These are phyloP conservation scores for Microtus oregoni DNA, from an alignment of 2,113 vertebrate species.

Conservation along the genomic window DNA sequence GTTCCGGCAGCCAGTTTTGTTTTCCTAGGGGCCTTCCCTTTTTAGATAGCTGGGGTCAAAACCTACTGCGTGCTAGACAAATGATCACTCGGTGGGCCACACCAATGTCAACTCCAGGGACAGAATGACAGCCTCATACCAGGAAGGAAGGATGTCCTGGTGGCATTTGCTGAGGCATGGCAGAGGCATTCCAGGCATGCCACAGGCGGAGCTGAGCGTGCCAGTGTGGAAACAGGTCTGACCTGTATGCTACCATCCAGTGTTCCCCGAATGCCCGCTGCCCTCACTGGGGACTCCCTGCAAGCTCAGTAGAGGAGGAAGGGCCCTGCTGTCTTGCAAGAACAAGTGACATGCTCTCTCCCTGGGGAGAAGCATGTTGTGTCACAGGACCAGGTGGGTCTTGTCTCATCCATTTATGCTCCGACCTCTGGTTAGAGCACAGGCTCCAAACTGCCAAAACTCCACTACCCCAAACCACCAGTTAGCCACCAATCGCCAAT, in stretches of 20 bases:
- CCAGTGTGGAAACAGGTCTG: background rate
- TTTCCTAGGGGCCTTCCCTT: background rate
- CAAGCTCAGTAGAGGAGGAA: background rate
- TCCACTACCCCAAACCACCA: fast-evolving
- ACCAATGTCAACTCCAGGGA: too few species aligned
- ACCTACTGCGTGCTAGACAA: background rate
- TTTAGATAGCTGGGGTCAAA: background rate
- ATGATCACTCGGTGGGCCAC: background rate
- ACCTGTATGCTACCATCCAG: fast-evolving
- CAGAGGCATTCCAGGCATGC: background rate
- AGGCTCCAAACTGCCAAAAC: background rate
- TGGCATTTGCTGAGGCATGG: background rate
- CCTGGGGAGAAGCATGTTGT: fast-evolving
- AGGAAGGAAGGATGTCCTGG: background rate
- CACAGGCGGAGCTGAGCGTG: background rate
- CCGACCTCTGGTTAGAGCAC: background rate
- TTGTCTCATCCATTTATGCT: background rate
- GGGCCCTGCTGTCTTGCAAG: background rate
- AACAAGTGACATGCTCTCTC: fast-evolving
- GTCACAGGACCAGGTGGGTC: background rate
- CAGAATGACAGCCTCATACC: background rate
- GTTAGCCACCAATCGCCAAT: fast-evolving
- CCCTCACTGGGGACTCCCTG: fast-evolving
- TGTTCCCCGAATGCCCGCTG: fast-evolving
- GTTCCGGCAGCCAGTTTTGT: background rate